phyloP scores from a whole-genome alignment of 1,140 invertebrate species.

The Latrodectus geometricus region DNA sequence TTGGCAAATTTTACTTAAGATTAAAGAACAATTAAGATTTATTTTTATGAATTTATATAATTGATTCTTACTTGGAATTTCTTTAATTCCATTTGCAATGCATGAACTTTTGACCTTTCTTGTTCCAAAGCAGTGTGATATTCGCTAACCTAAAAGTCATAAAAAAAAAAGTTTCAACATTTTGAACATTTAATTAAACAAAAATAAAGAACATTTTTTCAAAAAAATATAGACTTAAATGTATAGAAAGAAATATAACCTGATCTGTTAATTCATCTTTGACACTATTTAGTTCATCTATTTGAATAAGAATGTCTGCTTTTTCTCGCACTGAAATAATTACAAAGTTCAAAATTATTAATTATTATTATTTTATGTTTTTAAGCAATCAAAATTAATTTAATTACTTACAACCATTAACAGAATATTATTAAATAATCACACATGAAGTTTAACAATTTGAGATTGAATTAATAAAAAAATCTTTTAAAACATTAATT shows the following conservation, averaged over 20 bases:
- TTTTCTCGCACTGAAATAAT: conserved; percentile 79
- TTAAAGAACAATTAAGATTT: too few relatives aligned
- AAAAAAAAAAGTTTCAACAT: neutral
- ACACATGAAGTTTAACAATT: too few relatives aligned
- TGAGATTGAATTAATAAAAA: too few relatives aligned
- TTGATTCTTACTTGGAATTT: conserved; percentile 68
- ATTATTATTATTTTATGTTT: too few relatives aligned
- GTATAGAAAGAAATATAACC: conserved; percentile 62
- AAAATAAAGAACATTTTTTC: conserved; percentile 74
- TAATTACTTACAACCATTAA: too few relatives aligned
- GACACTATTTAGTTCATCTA: conserved; percentile 78
- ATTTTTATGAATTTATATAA: too few relatives aligned
- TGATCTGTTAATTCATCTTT: conserved; percentile 79
- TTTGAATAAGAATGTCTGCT: conserved; percentile 80
- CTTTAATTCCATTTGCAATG: conserved; percentile 74
- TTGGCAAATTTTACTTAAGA: too few relatives aligned
- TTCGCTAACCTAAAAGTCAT: conserved; percentile 42
- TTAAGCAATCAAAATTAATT: too few relatives aligned
- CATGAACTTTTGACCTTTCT: conserved; percentile 80
- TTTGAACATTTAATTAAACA: neutral
- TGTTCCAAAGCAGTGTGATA: conserved; percentile 80
- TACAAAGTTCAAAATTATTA: neutral
- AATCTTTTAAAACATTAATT: too few relatives aligned
- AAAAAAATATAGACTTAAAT: conserved; percentile 28
- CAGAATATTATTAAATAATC: too few relatives aligned